Evolutionary conservation across 2,113 vertebrate species (phyloP).

Genomic region (Dinomys branickii): DNA sequence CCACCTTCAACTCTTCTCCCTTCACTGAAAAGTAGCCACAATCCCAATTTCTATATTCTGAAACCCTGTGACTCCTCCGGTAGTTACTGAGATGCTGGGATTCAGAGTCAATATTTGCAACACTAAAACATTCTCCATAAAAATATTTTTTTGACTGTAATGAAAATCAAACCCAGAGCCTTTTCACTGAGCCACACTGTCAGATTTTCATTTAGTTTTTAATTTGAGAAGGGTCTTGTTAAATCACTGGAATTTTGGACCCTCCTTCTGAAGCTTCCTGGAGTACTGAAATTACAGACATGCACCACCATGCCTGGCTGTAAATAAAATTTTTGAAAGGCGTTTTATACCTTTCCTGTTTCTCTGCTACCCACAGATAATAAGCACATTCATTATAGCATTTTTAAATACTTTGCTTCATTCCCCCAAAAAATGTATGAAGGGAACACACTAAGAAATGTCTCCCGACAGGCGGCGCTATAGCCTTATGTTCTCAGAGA

Average conservation of each 20-base stretch:
- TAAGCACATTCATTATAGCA: neutral
- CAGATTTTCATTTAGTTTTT: neutral
- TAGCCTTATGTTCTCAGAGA: neutral
- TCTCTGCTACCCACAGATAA: neutral
- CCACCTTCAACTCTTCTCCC: neutral
- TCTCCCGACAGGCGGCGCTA: slow-evolving; percentile 66
- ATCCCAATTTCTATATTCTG: neutral
- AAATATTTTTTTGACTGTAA: neutral
- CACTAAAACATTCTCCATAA: neutral
- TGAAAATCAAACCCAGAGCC: neutral
- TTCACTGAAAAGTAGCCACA: neutral
- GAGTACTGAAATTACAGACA: neutral
- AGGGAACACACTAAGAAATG: neutral
- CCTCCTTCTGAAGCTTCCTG: neutral
- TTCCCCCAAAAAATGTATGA: neutral
- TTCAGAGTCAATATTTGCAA: neutral
- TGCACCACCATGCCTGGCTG: neutral
- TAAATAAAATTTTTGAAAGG: neutral
- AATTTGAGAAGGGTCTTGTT: neutral
- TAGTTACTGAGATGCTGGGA: neutral
- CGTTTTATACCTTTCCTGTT: slow-evolving; percentile 10
- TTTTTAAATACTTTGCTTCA: neutral
- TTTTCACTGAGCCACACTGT: neutral
- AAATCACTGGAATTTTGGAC: neutral
- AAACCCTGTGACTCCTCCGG: neutral